Percentiles rank a stretch among this genome's conserved stretches.
Conservation (phyloP, 92 coral and sea anemone species). For the Palythoa grandiflora region DNA sequence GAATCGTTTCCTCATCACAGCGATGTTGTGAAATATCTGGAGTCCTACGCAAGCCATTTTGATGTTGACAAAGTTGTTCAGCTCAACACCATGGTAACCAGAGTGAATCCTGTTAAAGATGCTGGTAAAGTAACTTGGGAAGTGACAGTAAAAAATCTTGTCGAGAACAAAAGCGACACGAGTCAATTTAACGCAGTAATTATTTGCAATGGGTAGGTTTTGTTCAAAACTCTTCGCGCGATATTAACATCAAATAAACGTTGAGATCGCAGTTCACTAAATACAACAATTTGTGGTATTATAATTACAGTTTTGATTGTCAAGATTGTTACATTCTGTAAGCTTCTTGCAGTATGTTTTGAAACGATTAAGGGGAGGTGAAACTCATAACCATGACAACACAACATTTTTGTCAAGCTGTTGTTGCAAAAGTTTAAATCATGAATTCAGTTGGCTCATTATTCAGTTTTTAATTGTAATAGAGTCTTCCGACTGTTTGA, state of each 20-base stretch:
- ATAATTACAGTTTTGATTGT: too few species aligned
- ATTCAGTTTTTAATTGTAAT: neutral
- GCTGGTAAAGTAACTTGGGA: constrained; percentile 69
- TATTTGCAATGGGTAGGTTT: constrained; percentile 88
- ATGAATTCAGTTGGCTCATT: too few species aligned
- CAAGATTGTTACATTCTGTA: too few species aligned
- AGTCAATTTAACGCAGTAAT: constrained; percentile 73
- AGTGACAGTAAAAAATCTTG: constrained; percentile 66
- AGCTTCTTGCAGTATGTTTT: too few species aligned
- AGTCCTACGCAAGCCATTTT: constrained; percentile 77
- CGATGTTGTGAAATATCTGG: constrained; percentile 71
- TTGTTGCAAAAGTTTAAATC: too few species aligned
- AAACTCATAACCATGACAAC: too few species aligned
- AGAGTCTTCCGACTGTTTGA: neutral
- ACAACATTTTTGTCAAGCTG: too few species aligned
- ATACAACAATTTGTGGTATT: too few species aligned
- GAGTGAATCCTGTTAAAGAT: constrained; percentile 61
- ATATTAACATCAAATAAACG: too few species aligned
- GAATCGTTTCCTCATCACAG: constrained; percentile 63
- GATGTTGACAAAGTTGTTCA: constrained; percentile 54
- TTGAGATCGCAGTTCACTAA: too few species aligned
- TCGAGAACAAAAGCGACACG: constrained; percentile 44
- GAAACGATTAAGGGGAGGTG: too few species aligned
- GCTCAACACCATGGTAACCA: constrained; percentile 65
- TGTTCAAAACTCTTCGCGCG: too few species aligned